These are phyloP conservation scores for Peromyscus melanophrys DNA, from an alignment of 2,797 vertebrate genomes.

Conservation along the genomic window DNA sequence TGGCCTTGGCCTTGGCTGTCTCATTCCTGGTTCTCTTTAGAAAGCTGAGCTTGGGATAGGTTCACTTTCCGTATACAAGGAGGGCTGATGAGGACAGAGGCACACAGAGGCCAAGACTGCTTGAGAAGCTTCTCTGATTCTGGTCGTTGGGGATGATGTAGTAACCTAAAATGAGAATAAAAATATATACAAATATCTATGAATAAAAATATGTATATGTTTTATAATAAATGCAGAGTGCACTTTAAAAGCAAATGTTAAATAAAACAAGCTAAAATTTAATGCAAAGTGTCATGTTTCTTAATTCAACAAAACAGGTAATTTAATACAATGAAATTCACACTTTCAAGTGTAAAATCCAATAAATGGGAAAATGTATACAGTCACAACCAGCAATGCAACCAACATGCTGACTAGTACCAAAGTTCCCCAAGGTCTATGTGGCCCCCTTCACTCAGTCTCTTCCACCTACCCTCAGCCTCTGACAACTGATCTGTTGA, in stretches of 20 bases:
- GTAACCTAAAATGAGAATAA: background rate
- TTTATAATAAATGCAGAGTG: background rate
- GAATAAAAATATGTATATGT: background rate
- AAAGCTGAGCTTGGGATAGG: background rate
- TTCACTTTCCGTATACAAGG: background rate
- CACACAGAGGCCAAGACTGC: background rate
- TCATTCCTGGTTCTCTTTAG: background rate
- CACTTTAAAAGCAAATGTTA: constrained; percentile 51
- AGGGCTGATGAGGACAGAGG: background rate
- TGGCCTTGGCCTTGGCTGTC: background rate
- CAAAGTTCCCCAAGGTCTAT: background rate
- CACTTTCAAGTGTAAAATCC: background rate
- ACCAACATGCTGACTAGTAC: background rate
- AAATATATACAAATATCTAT: background rate
- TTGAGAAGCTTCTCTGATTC: background rate
- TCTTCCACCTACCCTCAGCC: background rate
- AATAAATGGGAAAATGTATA: constrained; percentile 1
- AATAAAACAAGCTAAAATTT: constrained; percentile 34
- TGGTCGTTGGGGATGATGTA: background rate
- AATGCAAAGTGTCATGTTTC: background rate
- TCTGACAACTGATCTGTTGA: background rate
- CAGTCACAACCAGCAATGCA: background rate
- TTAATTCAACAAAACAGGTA: background rate
- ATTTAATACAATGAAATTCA: constrained; percentile 47
- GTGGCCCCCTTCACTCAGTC: background rate